Evolutionary conservation across 1,140 invertebrate genomes (phyloP).

Genomic region (Trigoniulus corallinus): DNA sequence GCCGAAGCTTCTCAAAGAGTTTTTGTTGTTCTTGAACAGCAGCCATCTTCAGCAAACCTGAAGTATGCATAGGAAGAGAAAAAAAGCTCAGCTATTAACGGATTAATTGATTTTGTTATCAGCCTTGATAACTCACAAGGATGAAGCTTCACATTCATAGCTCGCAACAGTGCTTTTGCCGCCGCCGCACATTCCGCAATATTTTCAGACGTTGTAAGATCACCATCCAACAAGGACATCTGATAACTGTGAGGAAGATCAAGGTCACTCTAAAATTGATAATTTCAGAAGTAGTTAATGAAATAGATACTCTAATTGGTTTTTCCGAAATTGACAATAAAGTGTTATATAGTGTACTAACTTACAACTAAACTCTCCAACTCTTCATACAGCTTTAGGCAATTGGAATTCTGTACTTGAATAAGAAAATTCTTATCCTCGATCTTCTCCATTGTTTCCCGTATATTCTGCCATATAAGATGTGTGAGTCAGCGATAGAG

Average conservation of each 20-base stretch:
- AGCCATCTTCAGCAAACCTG: conserved; percentile 40
- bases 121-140: conserved; percentile 23
- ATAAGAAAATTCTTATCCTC: conserved; percentile 82
- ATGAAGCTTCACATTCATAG: conserved; percentile 47
- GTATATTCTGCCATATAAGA: conserved; percentile 42
- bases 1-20: conserved; percentile 61
- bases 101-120: no score
- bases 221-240: conserved; percentile 50
- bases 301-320: no score
- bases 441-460: conserved; percentile 73
- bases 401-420: conserved; percentile 69
- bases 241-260: conserved; percentile 54
- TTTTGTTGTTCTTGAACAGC: conserved; percentile 79
- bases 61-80: background rate
- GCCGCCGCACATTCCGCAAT: conserved; percentile 59
- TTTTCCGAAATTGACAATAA: no score
- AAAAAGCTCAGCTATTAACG: background rate
- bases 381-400: conserved; percentile 55
- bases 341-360: no score
- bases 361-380: conserved; percentile 63
- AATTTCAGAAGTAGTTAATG: no score
- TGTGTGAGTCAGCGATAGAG: no score
- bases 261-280: conserved; percentile 41
- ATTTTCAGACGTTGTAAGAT: conserved; percentile 51
- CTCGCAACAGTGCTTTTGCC: conserved; percentile 56